Conservation (phyloP, 2,888 invertebrate species). For the Hypomecis atomaria region DNA sequence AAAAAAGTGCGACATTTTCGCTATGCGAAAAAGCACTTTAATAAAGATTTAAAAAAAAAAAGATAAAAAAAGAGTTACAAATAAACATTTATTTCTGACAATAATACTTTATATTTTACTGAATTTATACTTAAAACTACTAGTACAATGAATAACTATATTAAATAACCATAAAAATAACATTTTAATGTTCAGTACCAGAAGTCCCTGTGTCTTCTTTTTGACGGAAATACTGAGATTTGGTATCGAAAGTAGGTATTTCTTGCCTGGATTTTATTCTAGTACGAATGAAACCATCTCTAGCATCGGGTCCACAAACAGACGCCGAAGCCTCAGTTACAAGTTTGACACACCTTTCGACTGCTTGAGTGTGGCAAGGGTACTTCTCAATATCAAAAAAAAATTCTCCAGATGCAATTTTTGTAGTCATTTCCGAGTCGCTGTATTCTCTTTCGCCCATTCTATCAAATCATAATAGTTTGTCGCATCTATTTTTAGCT, state of each 20-base stretch:
- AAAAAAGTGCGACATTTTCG: too few species aligned
- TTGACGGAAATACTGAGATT: constrained; percentile 4
- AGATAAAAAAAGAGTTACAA: too few species aligned
- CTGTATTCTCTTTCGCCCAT: not conserved
- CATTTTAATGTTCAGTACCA: not conserved
- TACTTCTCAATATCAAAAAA: constrained; percentile 2
- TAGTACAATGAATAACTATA: too few species aligned
- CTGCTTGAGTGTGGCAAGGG: constrained; percentile 5
- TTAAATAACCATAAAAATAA: too few species aligned
- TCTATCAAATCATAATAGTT: not conserved
- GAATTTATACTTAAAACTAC: too few species aligned
- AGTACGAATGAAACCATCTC: constrained; percentile 8
- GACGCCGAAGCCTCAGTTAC: not conserved
- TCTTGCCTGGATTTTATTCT: constrained; percentile 6
- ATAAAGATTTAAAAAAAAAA: too few species aligned
- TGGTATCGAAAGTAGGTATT: not conserved
- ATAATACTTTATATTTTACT: too few species aligned
- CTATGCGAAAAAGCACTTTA: too few species aligned
- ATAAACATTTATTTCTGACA: too few species aligned
- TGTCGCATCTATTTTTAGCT: not conserved
- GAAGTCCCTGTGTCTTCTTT: not conserved
- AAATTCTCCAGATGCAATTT: not conserved
- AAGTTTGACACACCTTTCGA: not conserved
- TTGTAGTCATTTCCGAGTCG: constrained; percentile 1
- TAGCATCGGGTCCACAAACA: constrained; percentile 3